phyloP scores from a whole-genome alignment of 2,888 invertebrate species.

The Quadriops clusia region DNA sequence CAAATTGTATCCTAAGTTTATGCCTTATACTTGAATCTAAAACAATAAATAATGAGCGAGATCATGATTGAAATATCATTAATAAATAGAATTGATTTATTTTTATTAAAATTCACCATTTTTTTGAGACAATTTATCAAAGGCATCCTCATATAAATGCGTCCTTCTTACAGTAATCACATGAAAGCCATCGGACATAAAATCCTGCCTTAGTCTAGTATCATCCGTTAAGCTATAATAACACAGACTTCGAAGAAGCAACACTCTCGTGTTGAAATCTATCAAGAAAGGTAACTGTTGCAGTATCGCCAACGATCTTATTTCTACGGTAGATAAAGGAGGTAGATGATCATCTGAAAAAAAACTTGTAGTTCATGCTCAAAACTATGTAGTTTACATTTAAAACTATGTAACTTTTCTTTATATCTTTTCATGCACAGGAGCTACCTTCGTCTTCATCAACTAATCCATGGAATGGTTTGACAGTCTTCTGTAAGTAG shows the following conservation, averaged over 20 bases:
- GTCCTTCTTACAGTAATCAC: conserved; percentile 67
- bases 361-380: conserved; percentile 4
- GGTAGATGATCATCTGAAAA: conserved; percentile 59
- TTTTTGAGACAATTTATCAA: conserved; percentile 80
- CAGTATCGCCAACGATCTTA: conserved; percentile 75
- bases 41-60: conserved; percentile 14
- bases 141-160: conserved; percentile 97
- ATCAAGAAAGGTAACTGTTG: conserved; percentile 91
- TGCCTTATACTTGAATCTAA: conserved; percentile 76
- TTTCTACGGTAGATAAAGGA: conserved; percentile 76
- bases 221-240: conserved; percentile 31
- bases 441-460: conserved; percentile 25
- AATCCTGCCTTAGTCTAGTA: conserved; percentile 30
- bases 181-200: conserved; percentile 29
- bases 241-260: conserved; percentile 66
- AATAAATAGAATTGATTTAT: conserved; percentile 1
- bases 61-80: not conserved
- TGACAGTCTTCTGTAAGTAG: conserved; percentile 31
- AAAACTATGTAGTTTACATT: no score
- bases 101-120: conserved; percentile 49
- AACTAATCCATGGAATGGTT: conserved; percentile 30
- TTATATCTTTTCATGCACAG: conserved; percentile 1
- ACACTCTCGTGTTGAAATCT: conserved; percentile 79
- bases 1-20: conserved; percentile 77
- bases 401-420: no score